Evolutionary conservation across 1,140 invertebrate genomes (phyloP).

Genomic region (Camponotus vicinus): DNA sequence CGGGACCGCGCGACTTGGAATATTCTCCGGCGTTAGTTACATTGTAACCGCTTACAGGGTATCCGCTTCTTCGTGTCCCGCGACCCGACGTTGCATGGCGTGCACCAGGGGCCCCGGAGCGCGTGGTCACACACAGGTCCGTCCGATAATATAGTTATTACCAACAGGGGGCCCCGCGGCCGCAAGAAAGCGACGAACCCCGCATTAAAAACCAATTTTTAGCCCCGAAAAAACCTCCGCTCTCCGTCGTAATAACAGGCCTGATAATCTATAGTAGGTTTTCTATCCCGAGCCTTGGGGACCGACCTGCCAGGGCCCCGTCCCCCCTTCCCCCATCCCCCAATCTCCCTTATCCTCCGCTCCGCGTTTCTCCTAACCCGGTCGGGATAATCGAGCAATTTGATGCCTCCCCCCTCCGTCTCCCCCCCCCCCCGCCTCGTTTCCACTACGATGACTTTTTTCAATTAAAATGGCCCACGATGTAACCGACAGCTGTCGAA

Average conservation of each 20-base stretch:
- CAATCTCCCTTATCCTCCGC: not conserved
- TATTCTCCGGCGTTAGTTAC: constrained; percentile 44
- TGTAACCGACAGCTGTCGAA: constrained; percentile 80
- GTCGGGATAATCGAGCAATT: constrained; percentile 82
- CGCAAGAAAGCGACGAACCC: constrained; percentile 83
- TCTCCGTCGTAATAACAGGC: constrained; percentile 84
- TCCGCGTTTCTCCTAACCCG: constrained; percentile 50
- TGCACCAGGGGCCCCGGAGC: constrained; percentile 47
- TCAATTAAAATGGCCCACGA: constrained; percentile 82
- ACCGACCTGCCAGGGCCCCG: constrained; percentile 69
- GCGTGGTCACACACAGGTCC: constrained; percentile 78
- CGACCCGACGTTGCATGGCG: constrained; percentile 25
- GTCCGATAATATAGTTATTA: constrained; percentile 84
- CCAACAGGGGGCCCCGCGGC: constrained; percentile 77
- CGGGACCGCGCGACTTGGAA: constrained; percentile 14
- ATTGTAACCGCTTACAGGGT: constrained; percentile 32
- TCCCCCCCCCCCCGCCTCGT: constrained; percentile 25
- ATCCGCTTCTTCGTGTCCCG: constrained; percentile 52
- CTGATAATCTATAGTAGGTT: constrained; percentile 86
- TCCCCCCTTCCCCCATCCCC: not conserved
- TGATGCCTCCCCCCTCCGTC: constrained; percentile 70
- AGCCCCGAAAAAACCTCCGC: constrained; percentile 84
- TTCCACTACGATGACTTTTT: constrained; percentile 77
- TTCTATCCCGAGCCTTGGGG: constrained; percentile 80
- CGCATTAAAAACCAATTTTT: constrained; percentile 86